Base-by-base conservation (phyloP, 1,140 invertebrate species). In the Daktulosphaira vitifoliae region DNA sequence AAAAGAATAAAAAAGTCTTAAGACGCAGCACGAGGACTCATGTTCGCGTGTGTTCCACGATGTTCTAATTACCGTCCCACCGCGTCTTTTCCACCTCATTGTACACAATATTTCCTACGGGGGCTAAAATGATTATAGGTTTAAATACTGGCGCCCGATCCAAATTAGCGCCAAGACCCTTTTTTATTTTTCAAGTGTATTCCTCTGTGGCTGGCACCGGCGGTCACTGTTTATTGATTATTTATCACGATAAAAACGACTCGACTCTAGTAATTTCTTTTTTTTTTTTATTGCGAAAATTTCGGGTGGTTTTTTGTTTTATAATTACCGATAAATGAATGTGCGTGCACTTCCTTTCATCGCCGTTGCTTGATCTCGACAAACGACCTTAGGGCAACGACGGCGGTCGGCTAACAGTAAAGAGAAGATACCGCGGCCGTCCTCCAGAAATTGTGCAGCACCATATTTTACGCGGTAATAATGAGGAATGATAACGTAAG, bases 31-130 rank as follows among this genome's bases (percentile, higher is more conserved):
- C 51, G 26, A 38, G 18, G 37, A 44, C 54, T 59, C 39, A 46
- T 44, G 54, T 59, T 59, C 39, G 54, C 54, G 54, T 59, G n/a
- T n/a, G 54, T 59, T 59, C 54, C 37, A 59, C n/a, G 42, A 42
- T 33, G 29, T 59, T 59, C 54, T 59, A 59, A 59, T 59, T 59
- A 59, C 54, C 39, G 54, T 26, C 38, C 54, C 39, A 16, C 3
- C 39, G 39, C 7, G 29, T 15, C 20, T 29, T 25, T 15, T 39
- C 15, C 38, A 6, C 20, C 11, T 37, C 29, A 23, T 2, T 26
- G n/a, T 7, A 51, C 49, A 51, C 11, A 33, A 54, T 33, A 23
- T 54, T 39, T 54, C 33, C 52, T 53, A 39, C 53, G 38, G 53
- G 8, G 38, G 37, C 38, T 15, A 9, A 56, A 56, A 56, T 59